Percentiles rank a stretch among this genome's conserved stretches.
These are phyloP conservation scores for Drosophila seguyi DNA, from an alignment of 1,140 invertebrate genomes.

Conservation along the genomic window DNA sequence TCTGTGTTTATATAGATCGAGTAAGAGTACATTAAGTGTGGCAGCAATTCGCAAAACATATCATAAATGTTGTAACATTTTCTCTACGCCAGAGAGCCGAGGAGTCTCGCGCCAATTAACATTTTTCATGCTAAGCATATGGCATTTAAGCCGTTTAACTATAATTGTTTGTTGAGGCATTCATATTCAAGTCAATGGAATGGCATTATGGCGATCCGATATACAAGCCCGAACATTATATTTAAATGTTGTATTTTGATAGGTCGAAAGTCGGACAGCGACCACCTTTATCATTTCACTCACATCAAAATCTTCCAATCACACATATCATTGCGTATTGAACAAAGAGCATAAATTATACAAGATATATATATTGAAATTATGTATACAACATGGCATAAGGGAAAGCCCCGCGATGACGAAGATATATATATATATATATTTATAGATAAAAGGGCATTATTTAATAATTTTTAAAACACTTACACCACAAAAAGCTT, in stretches of 20 bases:
- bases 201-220: slow-evolving; percentile 8
- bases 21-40: slow-evolving; percentile 75
- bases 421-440: slow-evolving; percentile 30
- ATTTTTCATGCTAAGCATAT: slow-evolving; percentile 65
- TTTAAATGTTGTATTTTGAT: slow-evolving; percentile 47
- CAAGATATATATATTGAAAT: slow-evolving; percentile 61
- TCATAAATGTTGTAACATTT: slow-evolving; percentile 85
- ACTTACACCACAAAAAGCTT: slow-evolving; percentile 52
- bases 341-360: slow-evolving; percentile 51
- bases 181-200: neutral
- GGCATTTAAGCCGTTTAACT: slow-evolving; percentile 39
- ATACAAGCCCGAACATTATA: slow-evolving; percentile 28
- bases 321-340: slow-evolving; percentile 76
- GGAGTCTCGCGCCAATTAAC: slow-evolving; percentile 34
- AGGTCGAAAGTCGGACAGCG: slow-evolving; percentile 30
- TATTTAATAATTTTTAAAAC: slow-evolving; percentile 45
- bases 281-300: slow-evolving; percentile 58
- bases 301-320: slow-evolving; percentile 68
- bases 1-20: slow-evolving; percentile 54
- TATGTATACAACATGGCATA: slow-evolving; percentile 41
- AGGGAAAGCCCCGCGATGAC: neutral
- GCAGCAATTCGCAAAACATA: slow-evolving; percentile 85
- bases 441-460: slow-evolving; percentile 44
- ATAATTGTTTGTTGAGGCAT: slow-evolving; percentile 46
- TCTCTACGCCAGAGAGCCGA: slow-evolving; percentile 51